Evolutionary conservation across 2,113 vertebrate genomes (phyloP), one percentile per base, ranked within the genome.

Genomic region (Sinocyclocheilus anophthalmus): DNA sequence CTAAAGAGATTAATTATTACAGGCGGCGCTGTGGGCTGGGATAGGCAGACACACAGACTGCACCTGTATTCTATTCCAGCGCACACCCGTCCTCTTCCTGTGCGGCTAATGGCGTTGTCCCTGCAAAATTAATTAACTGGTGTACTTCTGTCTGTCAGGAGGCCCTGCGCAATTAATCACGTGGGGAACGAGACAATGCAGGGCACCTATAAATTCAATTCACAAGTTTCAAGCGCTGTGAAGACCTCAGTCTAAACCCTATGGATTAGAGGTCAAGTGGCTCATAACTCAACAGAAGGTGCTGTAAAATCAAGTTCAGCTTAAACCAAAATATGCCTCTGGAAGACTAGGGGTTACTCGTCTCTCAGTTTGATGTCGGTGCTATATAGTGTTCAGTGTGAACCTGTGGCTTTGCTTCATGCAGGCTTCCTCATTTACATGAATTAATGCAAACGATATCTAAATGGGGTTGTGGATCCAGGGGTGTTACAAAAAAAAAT

Each of bases 61-160:
- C 63, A 73, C 83, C 82, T 73, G 50, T 72, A 69, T 79, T 70
- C 37, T 20, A 42, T 77, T 75, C 72, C 70, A 33, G 39, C 4
- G 0, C 30, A 61, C 67, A 72, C 63, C 70, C 14, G 18, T 67
- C 57, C 79, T 69, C 80, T 89, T 84, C 88, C 79, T 85, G 86
- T 85, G 80, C 57, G 55, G 85, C 86, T 85, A 84, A 87, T 84
- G 57, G 84, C 76, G 73, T 88, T 90, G 86, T 84, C 87, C 86
- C 48, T 84, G 86, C 85, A 83, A 86, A 89, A 91, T 89, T 87
- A 90, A 91, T 91, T 89, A 91, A 88, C 79, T 90, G 90, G 81
- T 89, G 90, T 73, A 86, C 87, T 84, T 79, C 86, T 37, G 90
- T 89, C 84, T 76, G 86, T 88, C 87, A 88, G 37, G 22, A n/a